Conservation (phyloP, 2,888 invertebrate species). For the Mechanitis mazaeus region DNA sequence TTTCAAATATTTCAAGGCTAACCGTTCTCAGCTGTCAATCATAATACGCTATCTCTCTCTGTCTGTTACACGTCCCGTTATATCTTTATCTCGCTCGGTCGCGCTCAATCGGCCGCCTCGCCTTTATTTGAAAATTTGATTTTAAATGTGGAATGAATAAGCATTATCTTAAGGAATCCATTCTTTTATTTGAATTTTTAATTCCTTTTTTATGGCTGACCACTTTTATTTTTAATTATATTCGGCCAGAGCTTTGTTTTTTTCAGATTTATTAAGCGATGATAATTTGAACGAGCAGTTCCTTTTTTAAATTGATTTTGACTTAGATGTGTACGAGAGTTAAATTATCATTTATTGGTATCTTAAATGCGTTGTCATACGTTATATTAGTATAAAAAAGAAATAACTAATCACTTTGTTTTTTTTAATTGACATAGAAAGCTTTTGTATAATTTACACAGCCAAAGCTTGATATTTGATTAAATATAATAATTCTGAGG, state of each 20-base stretch:
- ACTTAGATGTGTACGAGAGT: constrained; percentile 11
- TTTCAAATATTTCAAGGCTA: constrained; percentile 78
- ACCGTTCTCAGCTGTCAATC: constrained; percentile 78
- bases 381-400: not conserved
- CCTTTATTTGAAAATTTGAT: constrained; percentile 76
- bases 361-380: not conserved
- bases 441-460: no score
- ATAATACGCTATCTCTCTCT: constrained; percentile 72
- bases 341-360: not conserved
- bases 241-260: constrained; percentile 52
- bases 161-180: constrained; percentile 74
- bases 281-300: constrained; percentile 50
- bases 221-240: constrained; percentile 59
- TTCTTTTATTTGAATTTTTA: constrained; percentile 74
- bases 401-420: no score
- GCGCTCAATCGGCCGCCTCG: constrained; percentile 65
- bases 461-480: no score
- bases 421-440: no score
- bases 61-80: constrained; percentile 49
- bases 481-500: not conserved
- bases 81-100: constrained; percentile 50
- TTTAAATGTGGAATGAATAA: constrained; percentile 77
- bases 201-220: constrained; percentile 66
- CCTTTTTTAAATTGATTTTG: constrained; percentile 23
- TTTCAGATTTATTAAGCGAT: constrained; percentile 63